Conservation (phyloP, 30 jellyfish, hydroid and myxozoan genomes). For the Sanderia malayensis region DNA sequence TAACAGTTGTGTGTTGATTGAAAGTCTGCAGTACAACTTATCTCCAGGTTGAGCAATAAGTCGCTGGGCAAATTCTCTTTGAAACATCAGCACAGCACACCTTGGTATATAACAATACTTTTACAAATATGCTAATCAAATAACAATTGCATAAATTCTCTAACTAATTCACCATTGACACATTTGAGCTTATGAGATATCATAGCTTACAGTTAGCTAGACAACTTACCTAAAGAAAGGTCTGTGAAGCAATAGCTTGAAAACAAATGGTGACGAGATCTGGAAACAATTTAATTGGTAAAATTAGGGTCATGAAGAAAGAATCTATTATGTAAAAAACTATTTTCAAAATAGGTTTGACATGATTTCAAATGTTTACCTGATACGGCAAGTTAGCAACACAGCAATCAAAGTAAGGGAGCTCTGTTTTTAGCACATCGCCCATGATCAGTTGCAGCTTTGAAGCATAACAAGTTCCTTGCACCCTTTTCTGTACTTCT, state of each 20-base stretch:
- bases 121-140: too few species aligned
- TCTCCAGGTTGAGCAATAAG: constrained; percentile 96
- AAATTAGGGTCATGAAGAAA: too few species aligned
- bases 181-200: too few species aligned
- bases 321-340: too few species aligned
- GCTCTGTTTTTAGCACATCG: constrained; percentile 93
- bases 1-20: constrained; percentile 88
- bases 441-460: constrained; percentile 87
- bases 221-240: constrained; percentile 95
- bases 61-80: constrained; percentile 96
- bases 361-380: too few species aligned
- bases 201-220: too few species aligned
- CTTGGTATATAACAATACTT: too few species aligned
- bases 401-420: constrained; percentile 97
- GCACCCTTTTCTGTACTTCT: constrained; percentile 90
- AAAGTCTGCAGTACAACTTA: constrained; percentile 84
- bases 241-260: constrained; percentile 88
- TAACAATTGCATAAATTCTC: too few species aligned
- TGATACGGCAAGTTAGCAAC: constrained; percentile 99
- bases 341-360: too few species aligned
- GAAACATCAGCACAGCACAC: constrained; percentile 96
- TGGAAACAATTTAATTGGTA: too few species aligned
- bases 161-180: too few species aligned
- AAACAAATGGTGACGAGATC: constrained; percentile 97
- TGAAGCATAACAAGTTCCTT: constrained; percentile 73